Percentiles rank a stretch among this genome's conserved stretches.
phyloP scores from a whole-genome alignment of 1,140 invertebrate species.

The Apocrypta bakeri region DNA sequence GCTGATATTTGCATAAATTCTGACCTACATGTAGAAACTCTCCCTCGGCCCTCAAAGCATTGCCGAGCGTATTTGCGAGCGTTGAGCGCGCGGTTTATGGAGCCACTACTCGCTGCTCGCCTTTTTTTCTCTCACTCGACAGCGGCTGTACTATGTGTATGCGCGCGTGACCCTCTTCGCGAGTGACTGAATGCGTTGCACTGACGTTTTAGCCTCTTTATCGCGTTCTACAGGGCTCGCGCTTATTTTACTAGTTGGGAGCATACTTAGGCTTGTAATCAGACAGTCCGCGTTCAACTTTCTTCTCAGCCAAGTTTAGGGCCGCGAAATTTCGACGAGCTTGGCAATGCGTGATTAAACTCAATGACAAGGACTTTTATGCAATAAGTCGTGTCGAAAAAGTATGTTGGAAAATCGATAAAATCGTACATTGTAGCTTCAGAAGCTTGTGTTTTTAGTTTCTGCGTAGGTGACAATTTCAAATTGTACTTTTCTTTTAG shows the following conservation, averaged over 20 bases:
- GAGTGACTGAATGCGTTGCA: neutral
- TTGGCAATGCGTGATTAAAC: neutral
- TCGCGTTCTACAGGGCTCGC: neutral
- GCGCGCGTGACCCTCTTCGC: neutral
- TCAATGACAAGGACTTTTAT: neutral
- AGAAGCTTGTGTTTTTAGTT: no score
- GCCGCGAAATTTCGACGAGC: neutral
- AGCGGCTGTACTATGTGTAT: no score
- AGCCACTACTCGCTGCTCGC: neutral
- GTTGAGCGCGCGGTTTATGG: neutral
- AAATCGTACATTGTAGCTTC: no score
- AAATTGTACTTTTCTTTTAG: no score
- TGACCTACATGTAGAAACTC: slow-evolving; percentile 54
- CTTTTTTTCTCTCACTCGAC: slow-evolving; percentile 6
- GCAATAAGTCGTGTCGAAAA: no score
- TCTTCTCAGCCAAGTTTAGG: neutral
- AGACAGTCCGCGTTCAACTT: slow-evolving; percentile 2
- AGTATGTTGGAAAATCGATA: neutral
- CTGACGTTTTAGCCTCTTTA: neutral
- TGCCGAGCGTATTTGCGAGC: slow-evolving; percentile 13
- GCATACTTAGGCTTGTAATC: slow-evolving; percentile 2
- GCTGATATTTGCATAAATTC: slow-evolving; percentile 58
- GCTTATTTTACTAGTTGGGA: neutral
- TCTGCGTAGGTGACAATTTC: no score
- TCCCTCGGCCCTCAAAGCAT: slow-evolving; percentile 22